phyloP scores from a whole-genome alignment of 1,140 invertebrate species.

The Drosophila asahinai region DNA sequence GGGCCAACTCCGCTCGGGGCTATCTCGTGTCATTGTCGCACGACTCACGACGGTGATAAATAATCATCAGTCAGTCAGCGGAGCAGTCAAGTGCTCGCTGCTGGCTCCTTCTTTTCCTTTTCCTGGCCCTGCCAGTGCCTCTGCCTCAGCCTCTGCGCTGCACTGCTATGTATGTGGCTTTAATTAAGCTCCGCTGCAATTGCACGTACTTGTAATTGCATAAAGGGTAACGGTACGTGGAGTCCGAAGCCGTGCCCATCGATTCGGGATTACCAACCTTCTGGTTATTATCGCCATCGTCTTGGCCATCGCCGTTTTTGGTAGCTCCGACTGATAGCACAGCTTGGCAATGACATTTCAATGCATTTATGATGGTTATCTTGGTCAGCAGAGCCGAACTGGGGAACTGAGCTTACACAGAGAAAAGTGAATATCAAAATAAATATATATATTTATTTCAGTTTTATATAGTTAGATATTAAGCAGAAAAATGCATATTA shows the following conservation, averaged over 20 bases:
- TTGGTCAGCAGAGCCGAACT: slow-evolving; percentile 31
- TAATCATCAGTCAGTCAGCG: slow-evolving; percentile 71
- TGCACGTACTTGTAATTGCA: slow-evolving; percentile 80
- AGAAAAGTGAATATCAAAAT: background rate
- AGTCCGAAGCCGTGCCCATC: slow-evolving; percentile 52
- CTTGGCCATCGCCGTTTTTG: slow-evolving; percentile 52
- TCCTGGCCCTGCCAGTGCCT: background rate
- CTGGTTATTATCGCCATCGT: slow-evolving; percentile 70
- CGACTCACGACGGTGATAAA: slow-evolving; percentile 83
- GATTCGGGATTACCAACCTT: slow-evolving; percentile 33
- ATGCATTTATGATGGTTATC: slow-evolving; percentile 85
- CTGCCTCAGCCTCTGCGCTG: slow-evolving; percentile 1
- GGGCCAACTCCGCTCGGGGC: slow-evolving; percentile 40
- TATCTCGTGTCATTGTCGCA: slow-evolving; percentile 80
- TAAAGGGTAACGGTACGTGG: slow-evolving; percentile 71
- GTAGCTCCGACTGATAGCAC: slow-evolving; percentile 64
- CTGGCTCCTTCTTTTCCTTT: slow-evolving; percentile 29
- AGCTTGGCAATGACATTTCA: slow-evolving; percentile 83
- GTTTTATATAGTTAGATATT: background rate
- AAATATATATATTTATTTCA: background rate
- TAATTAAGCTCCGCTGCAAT: slow-evolving; percentile 73
- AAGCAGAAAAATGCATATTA: background rate
- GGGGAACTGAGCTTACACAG: slow-evolving; percentile 4
- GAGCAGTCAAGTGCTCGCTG: slow-evolving; percentile 39
- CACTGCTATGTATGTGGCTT: slow-evolving; percentile 48